Evolutionary conservation across 2,113 vertebrate genomes (phyloP), one percentile per base, ranked within the genome.

Genomic region (Vulpes vulpes): DNA sequence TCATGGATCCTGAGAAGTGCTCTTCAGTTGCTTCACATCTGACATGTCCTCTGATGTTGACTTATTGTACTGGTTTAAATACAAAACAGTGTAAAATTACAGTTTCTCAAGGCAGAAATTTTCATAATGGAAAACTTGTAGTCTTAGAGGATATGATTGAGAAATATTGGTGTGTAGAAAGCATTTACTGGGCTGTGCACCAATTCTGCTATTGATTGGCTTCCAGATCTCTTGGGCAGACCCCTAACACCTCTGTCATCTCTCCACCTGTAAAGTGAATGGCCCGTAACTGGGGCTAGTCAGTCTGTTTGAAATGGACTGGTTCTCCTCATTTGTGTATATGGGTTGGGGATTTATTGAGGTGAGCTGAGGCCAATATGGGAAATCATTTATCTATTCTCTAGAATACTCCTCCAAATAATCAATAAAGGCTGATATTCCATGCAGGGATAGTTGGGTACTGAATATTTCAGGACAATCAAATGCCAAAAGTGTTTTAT

Each of bases 111-210:
- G 64, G 38, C 5, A 35, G 57, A 88, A 65, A 22, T 73, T 89
- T 90, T 97, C 2, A 74, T 80, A 79, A 67, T 49, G 9, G 83
- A 96, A 96, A 85, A 49, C 25, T 59, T 85, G 3, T 12, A 83
- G 51, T 85, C 16, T 76, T 96, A 20, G n/a, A 69, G 57, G 57
- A 86, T 92, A 64, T n/a, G 79, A 69, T 2, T 81, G 43, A 89
- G 53, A 92, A 82, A 25, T 89, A 51, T 2, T 11, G 2, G 57
- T 2, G 17, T 62, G 0, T 76, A 62, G 73, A 89, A 85, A 60
- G 27, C 23, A 38, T 76, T 30, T 67, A n/a, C 10, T 25, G 35
- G 32, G 30, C 19, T 82, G 10, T 94, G 30, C 71, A 2, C 1
- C 25, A 89, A 0, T 69, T 74, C 43, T 94, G 62, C 35, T 86